These are phyloP conservation scores for Hyla sarda DNA, from an alignment of 2,113 vertebrate genomes.

Conservation along the genomic window DNA sequence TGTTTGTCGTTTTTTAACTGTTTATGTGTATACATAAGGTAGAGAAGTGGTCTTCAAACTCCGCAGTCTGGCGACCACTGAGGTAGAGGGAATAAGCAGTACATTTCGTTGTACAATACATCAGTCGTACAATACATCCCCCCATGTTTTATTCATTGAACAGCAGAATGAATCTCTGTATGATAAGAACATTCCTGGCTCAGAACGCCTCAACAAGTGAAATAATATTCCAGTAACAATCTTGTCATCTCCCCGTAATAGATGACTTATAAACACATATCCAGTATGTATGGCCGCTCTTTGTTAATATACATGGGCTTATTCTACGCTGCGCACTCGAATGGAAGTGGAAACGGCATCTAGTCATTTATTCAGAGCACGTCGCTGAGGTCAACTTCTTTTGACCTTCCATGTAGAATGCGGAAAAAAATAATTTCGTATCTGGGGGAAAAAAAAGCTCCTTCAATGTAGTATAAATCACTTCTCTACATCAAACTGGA, in stretches of 20 bases:
- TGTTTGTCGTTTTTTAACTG: no score
- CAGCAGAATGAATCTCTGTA: not conserved
- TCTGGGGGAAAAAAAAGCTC: no score
- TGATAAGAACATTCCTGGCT: not conserved
- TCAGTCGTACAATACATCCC: not conserved
- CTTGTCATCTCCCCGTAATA: not conserved
- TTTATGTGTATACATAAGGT: not conserved
- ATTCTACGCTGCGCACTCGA: not conserved
- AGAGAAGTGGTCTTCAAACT: no score
- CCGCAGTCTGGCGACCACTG: no score
- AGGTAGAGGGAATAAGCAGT: not conserved
- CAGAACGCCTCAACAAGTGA: not conserved
- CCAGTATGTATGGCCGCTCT: not conserved
- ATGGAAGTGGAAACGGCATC: not conserved
- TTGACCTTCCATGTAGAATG: not conserved
- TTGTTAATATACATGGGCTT: no score
- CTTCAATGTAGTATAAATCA: no score
- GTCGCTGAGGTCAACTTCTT: not conserved
- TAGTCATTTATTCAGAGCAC: slow-evolving; percentile 9
- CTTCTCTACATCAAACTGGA: no score
- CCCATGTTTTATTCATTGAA: not conserved
- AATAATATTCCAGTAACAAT: not conserved
- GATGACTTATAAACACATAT: not conserved
- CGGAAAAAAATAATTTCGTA: not conserved
- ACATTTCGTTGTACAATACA: not conserved